Percentiles rank a stretch among this genome's conserved stretches.
phyloP scores from a whole-genome alignment of 1,140 invertebrate species.

The Tetragonula clypearis region DNA sequence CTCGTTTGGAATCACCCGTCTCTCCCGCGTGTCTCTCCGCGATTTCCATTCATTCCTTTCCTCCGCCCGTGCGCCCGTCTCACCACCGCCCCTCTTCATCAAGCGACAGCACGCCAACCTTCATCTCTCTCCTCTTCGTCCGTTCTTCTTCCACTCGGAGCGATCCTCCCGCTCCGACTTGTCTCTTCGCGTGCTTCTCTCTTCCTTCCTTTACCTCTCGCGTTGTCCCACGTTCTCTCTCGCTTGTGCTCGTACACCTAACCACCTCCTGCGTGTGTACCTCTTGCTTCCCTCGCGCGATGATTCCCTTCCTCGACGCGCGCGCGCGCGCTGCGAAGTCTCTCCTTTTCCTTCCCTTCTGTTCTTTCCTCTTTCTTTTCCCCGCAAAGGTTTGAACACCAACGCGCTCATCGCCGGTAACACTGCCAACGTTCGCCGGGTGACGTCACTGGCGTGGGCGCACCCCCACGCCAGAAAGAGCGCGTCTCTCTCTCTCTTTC shows the following conservation, averaged over 20 bases:
- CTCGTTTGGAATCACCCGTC: conserved; percentile 66
- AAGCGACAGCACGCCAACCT: conserved; percentile 7
- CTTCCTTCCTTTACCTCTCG: conserved; percentile 1
- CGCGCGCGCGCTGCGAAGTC: conserved; percentile 29
- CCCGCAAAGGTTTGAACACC: conserved; percentile 54
- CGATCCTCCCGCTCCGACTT: conserved; percentile 9
- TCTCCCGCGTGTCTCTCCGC: conserved; percentile 70
- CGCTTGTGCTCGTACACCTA: neutral
- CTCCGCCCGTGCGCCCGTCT: conserved; percentile 39
- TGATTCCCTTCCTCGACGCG: conserved; percentile 56
- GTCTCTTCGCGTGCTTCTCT: conserved; percentile 5
- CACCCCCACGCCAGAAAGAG: conserved; percentile 72
- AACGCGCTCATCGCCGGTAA: conserved; percentile 70
- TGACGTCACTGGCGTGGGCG: conserved; percentile 79
- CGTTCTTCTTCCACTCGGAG: neutral
- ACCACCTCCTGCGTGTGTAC: neutral
- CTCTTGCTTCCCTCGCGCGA: conserved; percentile 29
- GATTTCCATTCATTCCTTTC: conserved; percentile 78
- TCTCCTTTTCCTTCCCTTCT: conserved; percentile 32
- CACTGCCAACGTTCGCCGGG: conserved; percentile 74
- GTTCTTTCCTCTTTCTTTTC: conserved; percentile 39
- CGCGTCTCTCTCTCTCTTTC: neutral
- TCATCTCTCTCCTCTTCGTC: neutral
- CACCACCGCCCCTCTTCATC: conserved; percentile 33
- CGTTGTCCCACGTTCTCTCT: conserved; percentile 22